These are phyloP conservation scores for Luehdorfia chinensis DNA, from an alignment of 1,140 invertebrate species.

Conservation along the genomic window DNA sequence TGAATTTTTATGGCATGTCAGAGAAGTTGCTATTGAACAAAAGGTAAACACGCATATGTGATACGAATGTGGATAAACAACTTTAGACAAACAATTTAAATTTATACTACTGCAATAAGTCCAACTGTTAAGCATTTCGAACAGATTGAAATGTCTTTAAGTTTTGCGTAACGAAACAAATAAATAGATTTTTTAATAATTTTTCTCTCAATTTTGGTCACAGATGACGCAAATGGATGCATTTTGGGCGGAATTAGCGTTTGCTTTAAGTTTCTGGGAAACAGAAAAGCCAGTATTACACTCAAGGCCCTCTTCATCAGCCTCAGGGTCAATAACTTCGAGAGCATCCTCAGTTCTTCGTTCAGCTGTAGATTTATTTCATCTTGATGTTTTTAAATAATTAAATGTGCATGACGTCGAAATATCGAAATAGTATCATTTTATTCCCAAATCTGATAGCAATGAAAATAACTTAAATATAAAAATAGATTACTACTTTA, in stretches of 20 bases:
- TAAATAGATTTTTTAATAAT: too few species aligned
- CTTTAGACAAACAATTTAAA: too few species aligned
- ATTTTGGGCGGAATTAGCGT: slow-evolving; percentile 79
- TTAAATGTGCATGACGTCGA: slow-evolving; percentile 8
- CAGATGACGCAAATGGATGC: slow-evolving; percentile 81
- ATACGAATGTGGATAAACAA: too few species aligned
- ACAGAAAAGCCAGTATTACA: slow-evolving; percentile 79
- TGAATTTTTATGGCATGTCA: slow-evolving; percentile 91
- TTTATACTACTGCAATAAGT: too few species aligned
- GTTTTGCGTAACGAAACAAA: too few species aligned
- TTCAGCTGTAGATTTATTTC: slow-evolving; percentile 56
- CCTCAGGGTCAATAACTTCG: slow-evolving; percentile 43
- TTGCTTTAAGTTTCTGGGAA: slow-evolving; percentile 80
- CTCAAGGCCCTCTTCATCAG: slow-evolving; percentile 52
- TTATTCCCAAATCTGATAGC: too few species aligned
- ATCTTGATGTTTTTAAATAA: slow-evolving; percentile 50
- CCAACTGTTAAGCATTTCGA: too few species aligned
- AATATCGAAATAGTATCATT: not conserved
- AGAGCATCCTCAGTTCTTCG: slow-evolving; percentile 62
- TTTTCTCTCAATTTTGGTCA: too few species aligned
- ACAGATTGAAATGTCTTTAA: too few species aligned
- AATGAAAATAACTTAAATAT: too few species aligned
- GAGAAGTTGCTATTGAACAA: slow-evolving; percentile 86
- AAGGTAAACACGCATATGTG: slow-evolving; percentile 76
- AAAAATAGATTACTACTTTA: too few species aligned